Percentiles rank a stretch among this genome's conserved stretches.
phyloP scores from a whole-genome alignment of 2,888 invertebrate genomes.

The Drosophila mercatorum region DNA sequence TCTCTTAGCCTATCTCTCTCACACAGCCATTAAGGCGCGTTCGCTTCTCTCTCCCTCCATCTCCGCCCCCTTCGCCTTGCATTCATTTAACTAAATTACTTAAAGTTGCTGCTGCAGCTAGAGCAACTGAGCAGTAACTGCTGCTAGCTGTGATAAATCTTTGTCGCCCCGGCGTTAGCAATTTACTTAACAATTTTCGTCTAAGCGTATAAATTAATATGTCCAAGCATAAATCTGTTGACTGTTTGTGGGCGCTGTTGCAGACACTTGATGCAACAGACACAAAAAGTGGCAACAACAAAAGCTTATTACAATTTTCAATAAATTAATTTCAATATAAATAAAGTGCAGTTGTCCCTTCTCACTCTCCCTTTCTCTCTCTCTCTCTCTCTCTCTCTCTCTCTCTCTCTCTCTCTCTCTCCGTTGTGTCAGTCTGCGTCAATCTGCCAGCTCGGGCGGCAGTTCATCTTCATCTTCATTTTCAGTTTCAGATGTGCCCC shows the following conservation, averaged over 20 bases:
- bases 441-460: constrained; percentile 33
- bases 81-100: constrained; percentile 66
- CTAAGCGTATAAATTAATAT: constrained; percentile 70
- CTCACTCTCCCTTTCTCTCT: not conserved
- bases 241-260: constrained; percentile 45
- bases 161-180: constrained; percentile 37
- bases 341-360: constrained; percentile 50
- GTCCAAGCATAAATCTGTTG: constrained; percentile 69
- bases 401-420: not conserved
- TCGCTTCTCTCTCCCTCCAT: not conserved
- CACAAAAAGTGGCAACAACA: constrained; percentile 15
- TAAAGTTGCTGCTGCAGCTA: constrained; percentile 47
- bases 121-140: constrained; percentile 1
- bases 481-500: constrained; percentile 10
- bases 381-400: not conserved
- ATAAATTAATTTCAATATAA: constrained; percentile 78
- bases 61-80: constrained; percentile 5
- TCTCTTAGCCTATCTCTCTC: not conserved
- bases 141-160: constrained; percentile 59
- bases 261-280: constrained; percentile 19
- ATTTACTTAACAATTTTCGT: constrained; percentile 66
- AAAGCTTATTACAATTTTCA: constrained; percentile 75
- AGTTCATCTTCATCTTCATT: constrained; percentile 67
- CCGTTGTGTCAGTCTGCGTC: constrained; percentile 20
- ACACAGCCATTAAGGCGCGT: not conserved